Evolutionary conservation across 1,140 invertebrate species (phyloP).

Genomic region (Cryptotermes secundus): DNA sequence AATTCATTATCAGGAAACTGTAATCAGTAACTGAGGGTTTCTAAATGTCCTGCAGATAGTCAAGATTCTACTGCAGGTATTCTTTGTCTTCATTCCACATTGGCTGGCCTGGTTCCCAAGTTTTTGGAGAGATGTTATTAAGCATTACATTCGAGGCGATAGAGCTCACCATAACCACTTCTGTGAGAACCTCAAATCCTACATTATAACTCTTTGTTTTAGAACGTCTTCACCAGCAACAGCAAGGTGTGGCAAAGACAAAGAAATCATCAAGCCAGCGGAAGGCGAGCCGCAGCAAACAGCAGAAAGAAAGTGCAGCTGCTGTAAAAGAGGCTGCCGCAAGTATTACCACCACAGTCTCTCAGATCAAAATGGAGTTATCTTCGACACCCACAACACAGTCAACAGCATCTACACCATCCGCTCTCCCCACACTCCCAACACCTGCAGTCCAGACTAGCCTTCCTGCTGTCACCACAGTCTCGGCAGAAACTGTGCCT

Average conservation of each 20-base stretch:
- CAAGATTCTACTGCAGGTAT: too few relatives aligned
- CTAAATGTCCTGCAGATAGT: too few relatives aligned
- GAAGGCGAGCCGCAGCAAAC: conserved; percentile 39
- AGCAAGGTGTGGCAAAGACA: conserved; percentile 59
- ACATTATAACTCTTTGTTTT: conserved; percentile 32
- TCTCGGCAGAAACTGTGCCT: background rate
- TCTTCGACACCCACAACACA: background rate
- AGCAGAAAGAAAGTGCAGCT: conserved; percentile 35
- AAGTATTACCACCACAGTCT: background rate
- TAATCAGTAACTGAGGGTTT: too few relatives aligned
- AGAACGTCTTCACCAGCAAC: conserved; percentile 59
- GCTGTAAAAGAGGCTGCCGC: background rate
- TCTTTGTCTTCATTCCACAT: too few relatives aligned
- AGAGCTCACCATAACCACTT: too few relatives aligned
- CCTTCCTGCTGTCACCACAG: background rate
- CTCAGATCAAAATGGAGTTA: background rate
- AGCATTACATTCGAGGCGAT: too few relatives aligned
- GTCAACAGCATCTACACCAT: too few relatives aligned
- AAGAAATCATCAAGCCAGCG: conserved; percentile 49
- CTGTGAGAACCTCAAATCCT: too few relatives aligned
- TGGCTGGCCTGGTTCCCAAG: too few relatives aligned
- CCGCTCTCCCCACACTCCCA: background rate
- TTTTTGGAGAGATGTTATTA: background rate
- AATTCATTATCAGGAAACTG: too few relatives aligned
- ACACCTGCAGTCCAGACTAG: background rate